phyloP scores from a whole-genome alignment of 2,113 vertebrate genomes.

The Nanorana parkeri region DNA sequence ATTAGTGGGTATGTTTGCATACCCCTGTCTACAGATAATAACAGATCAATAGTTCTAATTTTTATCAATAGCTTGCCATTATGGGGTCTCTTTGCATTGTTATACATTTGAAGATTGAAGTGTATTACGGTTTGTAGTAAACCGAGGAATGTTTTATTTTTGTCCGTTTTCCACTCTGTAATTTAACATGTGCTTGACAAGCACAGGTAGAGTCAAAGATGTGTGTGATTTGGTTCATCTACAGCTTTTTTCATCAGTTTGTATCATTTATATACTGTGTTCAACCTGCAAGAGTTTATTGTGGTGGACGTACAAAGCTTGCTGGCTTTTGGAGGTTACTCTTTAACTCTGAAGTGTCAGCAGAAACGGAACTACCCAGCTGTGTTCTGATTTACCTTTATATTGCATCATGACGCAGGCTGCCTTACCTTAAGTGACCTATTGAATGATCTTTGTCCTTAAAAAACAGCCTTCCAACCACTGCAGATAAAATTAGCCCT shows the following conservation, averaged over 20 bases:
- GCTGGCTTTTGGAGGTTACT: neutral
- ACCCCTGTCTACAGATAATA: too few relatives aligned
- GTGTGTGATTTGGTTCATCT: too few relatives aligned
- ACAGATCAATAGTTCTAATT: too few relatives aligned
- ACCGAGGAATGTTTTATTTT: too few relatives aligned
- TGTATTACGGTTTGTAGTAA: too few relatives aligned
- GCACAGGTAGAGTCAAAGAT: too few relatives aligned
- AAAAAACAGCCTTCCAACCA: neutral
- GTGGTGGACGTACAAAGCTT: neutral
- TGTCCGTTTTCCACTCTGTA: too few relatives aligned
- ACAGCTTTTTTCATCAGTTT: neutral
- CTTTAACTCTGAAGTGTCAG: neutral
- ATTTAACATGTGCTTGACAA: too few relatives aligned
- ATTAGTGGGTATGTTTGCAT: neutral
- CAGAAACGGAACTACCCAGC: neutral
- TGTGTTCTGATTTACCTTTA: constrained; percentile 21
- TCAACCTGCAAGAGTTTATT: neutral
- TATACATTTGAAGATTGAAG: too few relatives aligned
- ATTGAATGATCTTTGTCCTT: constrained; percentile 2
- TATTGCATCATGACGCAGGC: neutral
- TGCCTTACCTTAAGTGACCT: constrained; percentile 2
- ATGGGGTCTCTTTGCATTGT: too few relatives aligned
- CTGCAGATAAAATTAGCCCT: too few relatives aligned
- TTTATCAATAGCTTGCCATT: too few relatives aligned
- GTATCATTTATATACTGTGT: neutral